A percentile compares a stretch with the other conserved stretches of the same genome.
These are phyloP conservation scores for Kryphioiulus occultus DNA, from an alignment of 2,888 invertebrate genomes.

Conservation along the genomic window DNA sequence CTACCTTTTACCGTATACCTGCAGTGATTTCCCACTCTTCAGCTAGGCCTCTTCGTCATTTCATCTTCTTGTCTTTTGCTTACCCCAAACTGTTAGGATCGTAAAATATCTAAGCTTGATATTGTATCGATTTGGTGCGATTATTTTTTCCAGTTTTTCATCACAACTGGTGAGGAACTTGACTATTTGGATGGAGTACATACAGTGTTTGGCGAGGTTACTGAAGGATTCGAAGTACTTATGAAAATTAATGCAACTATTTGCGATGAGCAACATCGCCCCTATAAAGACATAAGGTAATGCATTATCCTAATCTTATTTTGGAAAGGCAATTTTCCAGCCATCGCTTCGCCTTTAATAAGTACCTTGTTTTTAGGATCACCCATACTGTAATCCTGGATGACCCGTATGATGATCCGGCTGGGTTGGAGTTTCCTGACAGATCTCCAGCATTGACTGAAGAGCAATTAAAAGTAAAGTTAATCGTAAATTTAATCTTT, in stretches of 20 bases:
- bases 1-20: no score
- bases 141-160: slow-evolving; percentile 78
- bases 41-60: no score
- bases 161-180: slow-evolving; percentile 86
- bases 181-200: slow-evolving; percentile 89
- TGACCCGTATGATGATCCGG: slow-evolving; percentile 93
- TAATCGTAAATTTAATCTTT: no score
- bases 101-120: no score
- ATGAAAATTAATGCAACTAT: slow-evolving; percentile 91
- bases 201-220: slow-evolving; percentile 94
- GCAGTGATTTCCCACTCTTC: no score
- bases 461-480: slow-evolving; percentile 71
- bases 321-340: no score
- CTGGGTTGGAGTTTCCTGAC: slow-evolving; percentile 77
- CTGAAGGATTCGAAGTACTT: slow-evolving; percentile 88
- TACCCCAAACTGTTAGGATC: no score
- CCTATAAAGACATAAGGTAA: slow-evolving; percentile 85
- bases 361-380: slow-evolving; percentile 69
- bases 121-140: no score
- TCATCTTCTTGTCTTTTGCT: no score
- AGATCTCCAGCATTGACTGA: slow-evolving; percentile 88
- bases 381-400: slow-evolving; percentile 95
- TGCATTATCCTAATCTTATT: no score
- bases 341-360: not conserved
- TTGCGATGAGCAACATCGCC: slow-evolving; percentile 86